These are phyloP conservation scores for Protophormia terraenovae DNA, from an alignment of 2,888 invertebrate species.

Conservation along the genomic window DNA sequence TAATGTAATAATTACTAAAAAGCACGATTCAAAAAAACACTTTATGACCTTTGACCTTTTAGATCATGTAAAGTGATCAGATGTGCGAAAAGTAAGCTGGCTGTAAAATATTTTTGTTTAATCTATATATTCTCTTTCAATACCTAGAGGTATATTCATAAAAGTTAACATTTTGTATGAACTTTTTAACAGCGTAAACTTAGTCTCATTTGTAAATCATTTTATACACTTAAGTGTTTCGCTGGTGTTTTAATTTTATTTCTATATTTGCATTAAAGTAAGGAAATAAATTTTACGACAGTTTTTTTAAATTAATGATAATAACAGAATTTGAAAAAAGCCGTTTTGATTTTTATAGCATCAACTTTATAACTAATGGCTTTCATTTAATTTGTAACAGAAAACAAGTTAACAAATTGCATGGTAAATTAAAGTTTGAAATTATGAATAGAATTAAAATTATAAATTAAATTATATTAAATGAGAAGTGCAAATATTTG, in stretches of 20 bases:
- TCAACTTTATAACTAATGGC: background rate
- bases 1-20: too few relatives aligned
- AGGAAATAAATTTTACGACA: constrained; percentile 44
- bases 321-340: constrained; percentile 10
- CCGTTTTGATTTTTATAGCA: background rate
- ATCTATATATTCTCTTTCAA: too few relatives aligned
- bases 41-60: too few relatives aligned
- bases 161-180: background rate
- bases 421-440: constrained; percentile 20
- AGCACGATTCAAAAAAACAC: too few relatives aligned
- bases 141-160: too few relatives aligned
- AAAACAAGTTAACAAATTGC: constrained; percentile 1
- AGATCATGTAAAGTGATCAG: too few relatives aligned
- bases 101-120: too few relatives aligned
- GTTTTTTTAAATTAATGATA: constrained; percentile 18
- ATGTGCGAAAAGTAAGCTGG: too few relatives aligned
- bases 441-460: constrained; percentile 9
- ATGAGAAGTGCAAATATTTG: background rate
- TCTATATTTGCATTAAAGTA: constrained; percentile 39
- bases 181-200: background rate
- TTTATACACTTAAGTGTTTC: background rate
- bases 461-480: too few relatives aligned
- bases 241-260: constrained; percentile 36
- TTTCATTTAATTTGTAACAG: constrained; percentile 7
- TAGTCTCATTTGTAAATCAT: constrained; percentile 24